A percentile compares a stretch with the other conserved stretches of the same genome.
phyloP scores from a whole-genome alignment of 2,113 vertebrate genomes.

The Xiphophorus hellerii region DNA sequence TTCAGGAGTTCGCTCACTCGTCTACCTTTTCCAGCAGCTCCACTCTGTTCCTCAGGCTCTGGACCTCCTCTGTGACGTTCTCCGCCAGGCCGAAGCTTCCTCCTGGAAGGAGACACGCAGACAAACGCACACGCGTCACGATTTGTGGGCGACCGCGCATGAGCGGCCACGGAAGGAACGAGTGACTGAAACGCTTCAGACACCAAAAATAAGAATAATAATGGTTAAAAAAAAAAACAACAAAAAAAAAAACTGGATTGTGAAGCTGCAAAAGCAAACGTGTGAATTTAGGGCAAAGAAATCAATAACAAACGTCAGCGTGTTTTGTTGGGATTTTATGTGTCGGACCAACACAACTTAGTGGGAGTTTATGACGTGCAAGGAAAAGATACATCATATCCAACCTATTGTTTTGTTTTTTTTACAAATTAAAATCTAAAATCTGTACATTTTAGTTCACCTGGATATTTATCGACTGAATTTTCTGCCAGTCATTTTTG shows the following conservation, averaged over 20 bases:
- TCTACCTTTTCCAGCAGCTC: slow-evolving; percentile 85
- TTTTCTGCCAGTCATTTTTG: too few relatives aligned
- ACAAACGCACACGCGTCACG: not conserved
- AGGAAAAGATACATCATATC: too few relatives aligned
- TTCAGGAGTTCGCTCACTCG: not conserved
- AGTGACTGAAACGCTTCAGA: not conserved
- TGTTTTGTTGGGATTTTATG: too few relatives aligned
- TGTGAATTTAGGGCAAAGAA: slow-evolving; percentile 21
- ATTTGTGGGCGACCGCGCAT: not conserved
- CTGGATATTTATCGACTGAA: too few relatives aligned
- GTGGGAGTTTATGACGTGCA: too few relatives aligned
- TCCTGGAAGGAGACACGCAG: slow-evolving; percentile 58
- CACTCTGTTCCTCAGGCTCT: slow-evolving; percentile 83
- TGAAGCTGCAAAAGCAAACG: slow-evolving; percentile 7
- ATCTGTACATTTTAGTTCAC: too few relatives aligned
- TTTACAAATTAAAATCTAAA: too few relatives aligned
- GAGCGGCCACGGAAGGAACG: too few relatives aligned
- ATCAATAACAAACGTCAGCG: too few relatives aligned
- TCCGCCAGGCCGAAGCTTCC: slow-evolving; percentile 56
- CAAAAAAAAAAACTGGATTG: not conserved
- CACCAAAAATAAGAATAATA: slow-evolving; percentile 6
- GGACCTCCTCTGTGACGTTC: slow-evolving; percentile 84
- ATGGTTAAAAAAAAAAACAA: too few relatives aligned
- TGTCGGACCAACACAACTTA: too few relatives aligned
- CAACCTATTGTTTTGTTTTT: too few relatives aligned